Evolutionary conservation across 1,140 invertebrate species (phyloP), one percentile per base, ranked within the genome.

Genomic region (Sminthurinus signatus): DNA sequence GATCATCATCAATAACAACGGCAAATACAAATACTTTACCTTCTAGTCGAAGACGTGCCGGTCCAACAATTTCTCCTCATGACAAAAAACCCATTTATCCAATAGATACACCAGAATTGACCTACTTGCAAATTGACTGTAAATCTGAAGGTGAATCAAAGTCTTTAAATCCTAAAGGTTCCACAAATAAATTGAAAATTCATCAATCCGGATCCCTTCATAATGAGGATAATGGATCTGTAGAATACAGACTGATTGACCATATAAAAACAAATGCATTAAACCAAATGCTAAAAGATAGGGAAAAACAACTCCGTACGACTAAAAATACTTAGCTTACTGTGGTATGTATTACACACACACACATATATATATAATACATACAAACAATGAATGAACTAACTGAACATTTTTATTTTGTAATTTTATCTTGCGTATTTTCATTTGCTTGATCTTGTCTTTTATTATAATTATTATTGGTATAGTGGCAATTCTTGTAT

Each of bases 231-330:
- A 32, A 31, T n/a, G 36, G 59, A 12, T 44, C 60, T 5, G 70
- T 72, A 1, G 70, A 72, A 46, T 72, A 72, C 29, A 57, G 60
- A 46, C 42, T 69, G 17, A 72, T 72, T 36, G 70, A 72, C 56
- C 70, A 62, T n/a, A 60, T 67, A 14, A 72, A 69, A 50, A 72
- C 70, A 14, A 64, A 69, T 44, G 70, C 70, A 3, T 54, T 72
- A 32, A 72, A 69, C 60, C 51, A 67, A 43, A 72, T 65, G 64
- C 29, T 43, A n/a, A 36, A 67, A 28, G 70, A 72, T 21, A 29
- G 70, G 23, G 66, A 68, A 36, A 36, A 64, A 28, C 66, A 71
- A 52, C 44, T 71, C 25, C 29, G 59, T 32, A 59, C 46, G 32
- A 65, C 50, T 21, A 4, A 23, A n/a, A n/a, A n/a, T n/a, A n/a